Conservation (phyloP, 2,113 vertebrate species). For the Corythoichthys haematopterus region DNA sequence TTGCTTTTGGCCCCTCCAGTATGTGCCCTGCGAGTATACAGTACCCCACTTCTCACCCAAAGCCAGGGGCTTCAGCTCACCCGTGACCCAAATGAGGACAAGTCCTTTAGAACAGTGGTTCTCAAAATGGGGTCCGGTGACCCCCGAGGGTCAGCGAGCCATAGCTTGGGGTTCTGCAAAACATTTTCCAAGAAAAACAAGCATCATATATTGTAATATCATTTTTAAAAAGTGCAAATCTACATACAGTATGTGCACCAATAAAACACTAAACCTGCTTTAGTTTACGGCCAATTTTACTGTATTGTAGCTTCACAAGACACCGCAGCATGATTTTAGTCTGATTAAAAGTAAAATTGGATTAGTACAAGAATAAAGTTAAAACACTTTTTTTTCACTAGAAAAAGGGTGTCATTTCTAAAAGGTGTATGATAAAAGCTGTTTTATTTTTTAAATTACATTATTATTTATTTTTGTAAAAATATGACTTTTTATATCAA, state of each 20-base stretch:
- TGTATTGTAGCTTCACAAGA: background rate
- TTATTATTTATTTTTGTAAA: too few relatives aligned
- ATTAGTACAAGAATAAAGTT: background rate
- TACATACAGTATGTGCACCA: background rate
- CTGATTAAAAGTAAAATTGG: background rate
- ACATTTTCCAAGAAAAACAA: background rate
- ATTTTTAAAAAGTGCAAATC: background rate
- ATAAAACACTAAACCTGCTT: background rate
- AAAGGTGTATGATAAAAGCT: too few relatives aligned
- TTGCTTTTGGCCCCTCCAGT: too few relatives aligned
- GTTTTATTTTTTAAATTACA: too few relatives aligned
- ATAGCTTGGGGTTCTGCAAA: background rate
- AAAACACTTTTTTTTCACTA: background rate
- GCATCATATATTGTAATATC: background rate
- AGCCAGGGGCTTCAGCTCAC: background rate
- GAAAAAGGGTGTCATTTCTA: background rate
- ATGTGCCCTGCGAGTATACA: background rate
- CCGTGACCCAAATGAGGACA: background rate
- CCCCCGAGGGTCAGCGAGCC: background rate
- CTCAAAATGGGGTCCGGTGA: background rate
- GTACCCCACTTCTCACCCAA: background rate
- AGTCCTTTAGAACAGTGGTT: background rate
- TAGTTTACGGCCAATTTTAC: background rate
- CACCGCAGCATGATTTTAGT: background rate
- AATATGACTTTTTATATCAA: background rate